phyloP scores from a whole-genome alignment of 2,888 invertebrate species.

The Phania funesta region DNA sequence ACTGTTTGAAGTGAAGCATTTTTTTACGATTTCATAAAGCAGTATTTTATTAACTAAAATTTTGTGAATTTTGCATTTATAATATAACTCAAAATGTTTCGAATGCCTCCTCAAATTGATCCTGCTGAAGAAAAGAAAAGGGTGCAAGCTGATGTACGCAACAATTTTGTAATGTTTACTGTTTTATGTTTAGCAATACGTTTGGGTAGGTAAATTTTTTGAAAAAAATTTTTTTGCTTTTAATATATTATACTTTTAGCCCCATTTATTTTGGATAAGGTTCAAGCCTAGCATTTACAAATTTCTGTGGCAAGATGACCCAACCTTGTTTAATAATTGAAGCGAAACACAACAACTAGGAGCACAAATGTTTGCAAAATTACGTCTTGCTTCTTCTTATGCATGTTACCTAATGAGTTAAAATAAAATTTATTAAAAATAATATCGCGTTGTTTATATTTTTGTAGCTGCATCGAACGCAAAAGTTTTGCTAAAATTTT shows the following conservation, averaged over 20 bases:
- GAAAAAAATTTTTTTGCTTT: neutral
- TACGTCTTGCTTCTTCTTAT: neutral
- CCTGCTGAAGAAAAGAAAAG: constrained; percentile 79
- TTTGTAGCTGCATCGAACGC: no score
- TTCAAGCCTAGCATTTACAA: constrained; percentile 53
- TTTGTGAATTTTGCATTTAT: constrained; percentile 12
- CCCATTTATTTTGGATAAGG: constrained; percentile 63
- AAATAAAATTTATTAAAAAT: neutral
- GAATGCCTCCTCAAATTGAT: constrained; percentile 78
- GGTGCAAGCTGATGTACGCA: constrained; percentile 76
- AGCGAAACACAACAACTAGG: neutral
- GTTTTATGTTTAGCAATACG: constrained; percentile 75
- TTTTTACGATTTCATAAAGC: no score
- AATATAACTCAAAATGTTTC: constrained; percentile 75
- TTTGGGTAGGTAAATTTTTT: constrained; percentile 72
- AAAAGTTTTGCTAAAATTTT: no score
- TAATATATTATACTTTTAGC: constrained; percentile 47
- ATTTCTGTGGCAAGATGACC: neutral
- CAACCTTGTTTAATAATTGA: neutral
- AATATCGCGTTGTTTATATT: no score
- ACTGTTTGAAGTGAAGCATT: no score
- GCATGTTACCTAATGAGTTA: neutral
- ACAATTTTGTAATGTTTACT: constrained; percentile 77
- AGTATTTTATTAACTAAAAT: no score
- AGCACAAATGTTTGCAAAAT: neutral